Evolutionary conservation across 2,113 vertebrate species (phyloP).

Genomic region (Austrofundulus limnaeus): DNA sequence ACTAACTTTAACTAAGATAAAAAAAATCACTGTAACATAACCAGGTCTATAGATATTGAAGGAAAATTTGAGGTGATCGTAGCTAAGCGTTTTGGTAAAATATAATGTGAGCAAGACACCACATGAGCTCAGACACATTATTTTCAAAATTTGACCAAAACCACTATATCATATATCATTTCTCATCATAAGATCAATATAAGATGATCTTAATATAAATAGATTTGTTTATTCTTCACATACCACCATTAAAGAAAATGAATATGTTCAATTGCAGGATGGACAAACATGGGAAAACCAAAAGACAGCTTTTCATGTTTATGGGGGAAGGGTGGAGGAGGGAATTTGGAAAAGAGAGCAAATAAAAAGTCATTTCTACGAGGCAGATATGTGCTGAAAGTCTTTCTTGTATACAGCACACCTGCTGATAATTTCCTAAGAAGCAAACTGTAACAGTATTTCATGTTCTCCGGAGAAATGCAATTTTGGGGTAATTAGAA

Average conservation of each 20-base stretch:
- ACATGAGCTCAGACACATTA: no score
- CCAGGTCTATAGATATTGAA: no score
- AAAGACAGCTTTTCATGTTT: conserved; percentile 2
- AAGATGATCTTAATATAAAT: not conserved
- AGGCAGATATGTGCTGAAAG: conserved; percentile 21
- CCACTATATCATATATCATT: no score
- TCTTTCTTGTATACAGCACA: conserved; percentile 24
- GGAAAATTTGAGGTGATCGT: no score
- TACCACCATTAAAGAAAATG: not conserved
- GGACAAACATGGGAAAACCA: conserved; percentile 10
- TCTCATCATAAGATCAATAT: no score
- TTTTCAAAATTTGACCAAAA: no score
- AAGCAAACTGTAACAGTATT: conserved; percentile 2
- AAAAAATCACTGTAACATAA: no score
- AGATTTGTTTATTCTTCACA: no score
- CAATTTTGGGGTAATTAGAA: conserved; percentile 46
- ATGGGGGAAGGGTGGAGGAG: not conserved
- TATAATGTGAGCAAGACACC: no score
- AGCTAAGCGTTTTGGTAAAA: no score
- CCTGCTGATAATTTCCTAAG: conserved; percentile 43
- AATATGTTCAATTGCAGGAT: not conserved
- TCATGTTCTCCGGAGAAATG: conserved; percentile 35
- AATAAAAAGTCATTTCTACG: conserved; percentile 27
- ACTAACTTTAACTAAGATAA: no score
- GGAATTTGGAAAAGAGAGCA: no score